A percentile compares a stretch with the other conserved stretches of the same genome.
phyloP scores from a whole-genome alignment of 2,113 vertebrate species.

The Loxodonta africana region DNA sequence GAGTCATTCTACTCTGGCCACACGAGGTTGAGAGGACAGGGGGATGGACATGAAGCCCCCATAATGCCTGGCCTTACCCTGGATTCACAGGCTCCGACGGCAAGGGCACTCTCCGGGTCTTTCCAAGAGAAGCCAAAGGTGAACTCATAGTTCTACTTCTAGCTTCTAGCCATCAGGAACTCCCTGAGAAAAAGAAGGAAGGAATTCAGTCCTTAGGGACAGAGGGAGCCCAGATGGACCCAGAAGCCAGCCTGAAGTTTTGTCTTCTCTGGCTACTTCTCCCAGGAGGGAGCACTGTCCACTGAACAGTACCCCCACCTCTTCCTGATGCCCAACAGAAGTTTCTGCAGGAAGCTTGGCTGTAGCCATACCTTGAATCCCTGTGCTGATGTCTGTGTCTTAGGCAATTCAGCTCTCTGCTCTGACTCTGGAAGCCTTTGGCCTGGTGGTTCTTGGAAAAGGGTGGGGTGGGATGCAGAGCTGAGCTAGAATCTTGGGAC shows the following conservation, averaged over 20 bases:
- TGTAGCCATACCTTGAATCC: neutral
- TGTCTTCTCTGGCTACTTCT: neutral
- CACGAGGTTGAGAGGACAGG: neutral
- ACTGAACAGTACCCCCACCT: neutral
- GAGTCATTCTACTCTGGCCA: neutral
- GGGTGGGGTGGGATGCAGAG: neutral
- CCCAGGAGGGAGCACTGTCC: neutral
- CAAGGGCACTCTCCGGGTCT: slow-evolving; percentile 80
- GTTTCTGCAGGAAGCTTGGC: neutral
- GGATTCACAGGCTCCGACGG: slow-evolving; percentile 60
- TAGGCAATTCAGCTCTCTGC: neutral
- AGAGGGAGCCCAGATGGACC: neutral
- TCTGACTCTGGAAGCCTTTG: neutral
- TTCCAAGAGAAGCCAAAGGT: slow-evolving; percentile 82
- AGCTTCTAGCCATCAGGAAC: slow-evolving; percentile 56
- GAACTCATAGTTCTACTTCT: slow-evolving; percentile 79
- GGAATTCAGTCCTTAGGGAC: neutral
- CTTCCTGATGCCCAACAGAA: neutral
- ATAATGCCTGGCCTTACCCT: slow-evolving; percentile 52
- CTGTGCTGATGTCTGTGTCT: too few relatives aligned
- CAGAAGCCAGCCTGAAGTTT: neutral
- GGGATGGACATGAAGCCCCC: neutral
- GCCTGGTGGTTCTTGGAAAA: neutral
- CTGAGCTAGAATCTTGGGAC: neutral
- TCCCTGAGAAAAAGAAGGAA: slow-evolving; percentile 64